Evolutionary conservation across 2,888 invertebrate genomes (phyloP).

Genomic region (Agapostemon virescens): DNA sequence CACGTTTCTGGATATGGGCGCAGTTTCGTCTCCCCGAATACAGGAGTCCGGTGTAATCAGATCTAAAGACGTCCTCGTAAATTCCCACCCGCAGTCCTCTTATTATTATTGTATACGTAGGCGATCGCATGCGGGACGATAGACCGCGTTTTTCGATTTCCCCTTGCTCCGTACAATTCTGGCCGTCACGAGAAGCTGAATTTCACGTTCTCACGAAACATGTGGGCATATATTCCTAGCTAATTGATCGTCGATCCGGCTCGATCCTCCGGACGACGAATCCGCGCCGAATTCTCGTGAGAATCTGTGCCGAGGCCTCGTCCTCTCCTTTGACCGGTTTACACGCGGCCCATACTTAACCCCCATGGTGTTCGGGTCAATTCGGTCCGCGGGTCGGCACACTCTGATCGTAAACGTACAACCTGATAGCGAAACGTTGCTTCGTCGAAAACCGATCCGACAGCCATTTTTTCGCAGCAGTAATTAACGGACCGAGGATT

Average conservation of each 20-base stretch:
- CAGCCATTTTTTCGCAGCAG: neutral
- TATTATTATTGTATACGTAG: constrained; percentile 55
- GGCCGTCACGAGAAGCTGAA: constrained; percentile 64
- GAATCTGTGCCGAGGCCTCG: constrained; percentile 23
- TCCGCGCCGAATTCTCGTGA: constrained; percentile 22
- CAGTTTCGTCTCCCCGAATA: constrained; percentile 53
- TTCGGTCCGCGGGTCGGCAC: neutral
- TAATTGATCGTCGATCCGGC: constrained; percentile 52
- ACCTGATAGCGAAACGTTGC: neutral
- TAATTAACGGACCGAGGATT: neutral
- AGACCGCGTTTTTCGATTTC: constrained; percentile 55
- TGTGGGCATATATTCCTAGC: constrained; percentile 64
- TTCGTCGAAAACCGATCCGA: too few relatives aligned
- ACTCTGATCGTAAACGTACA: neutral
- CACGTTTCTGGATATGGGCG: constrained; percentile 56
- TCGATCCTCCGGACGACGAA: neutral
- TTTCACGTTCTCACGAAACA: constrained; percentile 73
- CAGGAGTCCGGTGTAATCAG: constrained; percentile 57
- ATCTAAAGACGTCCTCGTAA: constrained; percentile 58
- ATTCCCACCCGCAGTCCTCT: constrained; percentile 67
- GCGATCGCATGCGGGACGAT: constrained; percentile 71
- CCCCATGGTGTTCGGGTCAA: constrained; percentile 3
- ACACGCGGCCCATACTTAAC: constrained; percentile 2
- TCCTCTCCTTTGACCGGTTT: neutral
- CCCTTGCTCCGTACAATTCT: constrained; percentile 34